A percentile compares a stretch with the other conserved stretches of the same genome.
Evolutionary conservation across 1,140 invertebrate species (phyloP).

Genomic region (Polypedilum vanderplanki): DNA sequence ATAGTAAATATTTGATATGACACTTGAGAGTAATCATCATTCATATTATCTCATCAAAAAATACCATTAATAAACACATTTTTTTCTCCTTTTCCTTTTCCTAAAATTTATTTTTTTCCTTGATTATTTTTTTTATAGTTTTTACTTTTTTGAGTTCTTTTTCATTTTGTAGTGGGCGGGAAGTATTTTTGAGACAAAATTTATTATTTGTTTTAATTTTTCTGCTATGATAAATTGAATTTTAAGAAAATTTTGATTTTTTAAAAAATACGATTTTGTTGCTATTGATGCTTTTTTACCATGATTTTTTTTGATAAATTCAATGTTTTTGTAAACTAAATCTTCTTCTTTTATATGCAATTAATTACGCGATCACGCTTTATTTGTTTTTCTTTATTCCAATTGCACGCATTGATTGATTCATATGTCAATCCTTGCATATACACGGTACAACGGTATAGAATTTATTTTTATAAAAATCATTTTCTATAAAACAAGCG

Average conservation of each 20-base stretch:
- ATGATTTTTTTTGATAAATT: background rate
- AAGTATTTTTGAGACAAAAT: slow-evolving; percentile 23
- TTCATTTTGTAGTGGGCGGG: slow-evolving; percentile 30
- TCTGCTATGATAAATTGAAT: background rate
- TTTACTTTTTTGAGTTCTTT: background rate
- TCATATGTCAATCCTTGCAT: too few species aligned
- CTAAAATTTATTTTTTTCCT: background rate
- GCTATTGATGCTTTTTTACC: slow-evolving; percentile 4
- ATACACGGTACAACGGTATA: too few species aligned
- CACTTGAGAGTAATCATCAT: background rate
- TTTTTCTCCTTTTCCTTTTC: background rate
- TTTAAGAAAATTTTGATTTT: background rate
- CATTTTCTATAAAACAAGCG: too few species aligned
- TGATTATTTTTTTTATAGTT: background rate
- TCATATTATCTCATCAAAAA: background rate
- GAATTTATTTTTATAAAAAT: too few species aligned
- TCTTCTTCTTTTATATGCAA: too few species aligned
- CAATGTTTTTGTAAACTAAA: too few species aligned
- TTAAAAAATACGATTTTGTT: background rate
- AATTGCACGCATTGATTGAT: too few species aligned
- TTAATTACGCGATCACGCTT: too few species aligned
- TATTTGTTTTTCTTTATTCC: too few species aligned
- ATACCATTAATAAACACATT: background rate
- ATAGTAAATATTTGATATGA: too few species aligned
- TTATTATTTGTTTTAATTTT: background rate